phyloP scores from a whole-genome alignment of 2,888 invertebrate genomes.

The Amblyjoppa proteus region DNA sequence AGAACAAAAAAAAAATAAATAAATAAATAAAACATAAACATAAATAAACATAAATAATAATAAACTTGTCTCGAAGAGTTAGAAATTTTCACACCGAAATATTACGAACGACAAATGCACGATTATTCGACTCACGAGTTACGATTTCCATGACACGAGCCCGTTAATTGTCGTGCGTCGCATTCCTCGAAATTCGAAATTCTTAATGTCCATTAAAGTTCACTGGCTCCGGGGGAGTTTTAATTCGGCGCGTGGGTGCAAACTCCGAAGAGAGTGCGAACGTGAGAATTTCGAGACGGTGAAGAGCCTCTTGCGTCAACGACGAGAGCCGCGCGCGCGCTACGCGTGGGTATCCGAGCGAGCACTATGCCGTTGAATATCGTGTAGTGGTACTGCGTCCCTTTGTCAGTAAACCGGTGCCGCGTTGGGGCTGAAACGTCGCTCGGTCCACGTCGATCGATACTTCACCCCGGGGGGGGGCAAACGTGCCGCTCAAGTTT shows the following conservation, averaged over 20 bases:
- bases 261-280: neutral
- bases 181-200: slow-evolving; percentile 32
- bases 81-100: neutral
- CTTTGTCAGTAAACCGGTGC: slow-evolving; percentile 46
- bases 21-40: neutral
- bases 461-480: slow-evolving; percentile 38
- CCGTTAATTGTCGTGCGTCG: slow-evolving; percentile 9
- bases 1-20: neutral
- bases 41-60: too few species aligned
- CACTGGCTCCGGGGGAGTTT: slow-evolving; percentile 3
- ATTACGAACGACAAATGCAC: neutral
- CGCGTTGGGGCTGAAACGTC: slow-evolving; percentile 47
- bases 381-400: slow-evolving; percentile 30
- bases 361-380: slow-evolving; percentile 19
- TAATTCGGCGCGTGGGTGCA: neutral
- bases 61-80: neutral
- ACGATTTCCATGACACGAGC: slow-evolving; percentile 4
- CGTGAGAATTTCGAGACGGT: slow-evolving; percentile 24
- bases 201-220: slow-evolving; percentile 15
- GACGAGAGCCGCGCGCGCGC: neutral
- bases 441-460: slow-evolving; percentile 56
- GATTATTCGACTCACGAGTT: slow-evolving; percentile 10
- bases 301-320: slow-evolving; percentile 1
- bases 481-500: slow-evolving; percentile 7
- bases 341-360: slow-evolving; percentile 39